phyloP scores from a whole-genome alignment of 2,113 vertebrate species.

The Sisor rabdophorus region DNA sequence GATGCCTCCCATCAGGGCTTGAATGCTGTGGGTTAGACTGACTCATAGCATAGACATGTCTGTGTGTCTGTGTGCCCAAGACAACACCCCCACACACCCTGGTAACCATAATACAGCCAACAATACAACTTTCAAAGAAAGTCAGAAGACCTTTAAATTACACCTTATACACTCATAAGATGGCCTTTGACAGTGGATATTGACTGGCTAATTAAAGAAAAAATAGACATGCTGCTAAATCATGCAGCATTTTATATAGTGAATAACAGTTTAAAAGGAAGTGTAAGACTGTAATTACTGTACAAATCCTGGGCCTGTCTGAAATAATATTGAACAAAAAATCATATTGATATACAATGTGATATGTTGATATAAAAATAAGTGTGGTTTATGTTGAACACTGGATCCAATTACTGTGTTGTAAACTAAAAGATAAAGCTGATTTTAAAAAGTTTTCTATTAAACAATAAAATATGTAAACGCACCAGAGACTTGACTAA shows the following conservation, averaged over 20 bases:
- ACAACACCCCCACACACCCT: constrained; percentile 39
- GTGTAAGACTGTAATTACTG: neutral
- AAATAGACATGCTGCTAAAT: neutral
- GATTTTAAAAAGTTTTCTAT: neutral
- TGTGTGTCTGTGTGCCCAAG: constrained; percentile 43
- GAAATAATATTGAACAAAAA: neutral
- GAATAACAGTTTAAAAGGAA: neutral
- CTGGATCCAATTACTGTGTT: neutral
- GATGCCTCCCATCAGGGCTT: constrained; percentile 43
- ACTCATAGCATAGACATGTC: constrained; percentile 62
- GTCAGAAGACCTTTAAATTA: constrained; percentile 16
- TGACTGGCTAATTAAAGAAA: constrained; percentile 12
- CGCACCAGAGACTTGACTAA: too few species aligned
- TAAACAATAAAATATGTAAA: too few species aligned
- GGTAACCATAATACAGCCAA: constrained; percentile 47
- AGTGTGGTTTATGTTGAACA: neutral
- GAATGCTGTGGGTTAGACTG: constrained; percentile 40
- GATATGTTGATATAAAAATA: neutral
- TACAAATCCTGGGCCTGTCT: neutral
- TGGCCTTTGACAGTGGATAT: neutral
- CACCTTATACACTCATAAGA: neutral
- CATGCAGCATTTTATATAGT: neutral
- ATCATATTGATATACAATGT: too few species aligned
- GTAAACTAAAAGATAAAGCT: neutral
- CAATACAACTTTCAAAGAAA: constrained; percentile 32